Conservation (phyloP, 2,113 vertebrate genomes). For the Rutilus rutilus region DNA sequence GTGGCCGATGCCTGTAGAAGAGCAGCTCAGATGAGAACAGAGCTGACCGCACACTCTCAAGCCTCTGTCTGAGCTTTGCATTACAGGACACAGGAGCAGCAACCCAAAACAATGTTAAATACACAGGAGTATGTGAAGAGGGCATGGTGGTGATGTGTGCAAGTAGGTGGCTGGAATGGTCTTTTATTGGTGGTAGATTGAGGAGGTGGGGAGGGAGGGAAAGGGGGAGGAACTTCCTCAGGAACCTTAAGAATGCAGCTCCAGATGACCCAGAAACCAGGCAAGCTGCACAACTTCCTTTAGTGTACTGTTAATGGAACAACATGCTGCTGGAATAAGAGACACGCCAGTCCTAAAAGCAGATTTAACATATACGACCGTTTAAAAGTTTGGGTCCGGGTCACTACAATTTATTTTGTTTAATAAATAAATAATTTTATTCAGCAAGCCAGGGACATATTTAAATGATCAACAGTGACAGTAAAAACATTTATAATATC, state of each 20-base stretch:
- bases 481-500: too few relatives aligned
- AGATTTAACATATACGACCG: not conserved
- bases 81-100: not conserved
- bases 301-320: conserved; percentile 37
- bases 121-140: not conserved
- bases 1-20: not conserved
- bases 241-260: conserved; percentile 65
- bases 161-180: not conserved
- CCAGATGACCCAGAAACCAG: conserved; percentile 57
- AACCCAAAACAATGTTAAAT: not conserved
- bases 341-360: not conserved
- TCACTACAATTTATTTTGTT: not conserved
- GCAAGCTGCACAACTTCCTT: conserved; percentile 9
- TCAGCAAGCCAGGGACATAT: not conserved
- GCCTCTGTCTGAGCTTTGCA: not conserved
- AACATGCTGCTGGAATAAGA: conserved; percentile 23
- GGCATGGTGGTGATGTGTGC: not conserved
- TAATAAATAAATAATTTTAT: not conserved
- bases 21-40: not conserved
- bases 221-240: conserved; percentile 67
- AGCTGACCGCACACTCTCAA: not conserved
- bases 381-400: not conserved
- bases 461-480: not conserved
- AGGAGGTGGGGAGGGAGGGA: not conserved
- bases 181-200: not conserved